Base-by-base conservation (phyloP, 2,797 vertebrate species). In the Eospalax fontanierii region DNA sequence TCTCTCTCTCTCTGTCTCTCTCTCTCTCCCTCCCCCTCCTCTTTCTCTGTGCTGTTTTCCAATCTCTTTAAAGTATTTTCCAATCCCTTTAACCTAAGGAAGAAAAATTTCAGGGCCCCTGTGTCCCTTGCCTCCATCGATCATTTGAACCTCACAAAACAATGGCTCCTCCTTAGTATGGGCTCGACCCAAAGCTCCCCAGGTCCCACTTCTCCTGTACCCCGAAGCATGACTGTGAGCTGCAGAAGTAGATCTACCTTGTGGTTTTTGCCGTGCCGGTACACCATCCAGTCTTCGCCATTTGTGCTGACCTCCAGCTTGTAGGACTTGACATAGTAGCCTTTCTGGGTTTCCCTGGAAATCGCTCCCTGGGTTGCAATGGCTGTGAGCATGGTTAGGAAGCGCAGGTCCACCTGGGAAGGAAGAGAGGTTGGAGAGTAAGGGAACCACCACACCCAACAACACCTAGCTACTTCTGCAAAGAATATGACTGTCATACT, bases 201-300 rank as follows among this genome's bases (percentile, higher is more conserved):
- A 6, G 1, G 15, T 22, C 75, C 68, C 71, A 83, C 40, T 65
- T 16, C 16, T 40, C 68, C 59, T 6, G 28, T 9, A 5, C 78
- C 21, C 6, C 43, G 35, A 59, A 38, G 73, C 0, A 4, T 16
- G 26, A 40, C 76, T 33, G 19, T 6, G 38, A 54, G 92, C 38
- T 4, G 76, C 54, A 86, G 18, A 70, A 93, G 66, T 6, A 65
- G 22, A 28, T 92, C 97, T 98, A 99, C 99, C 99, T 99, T 99
- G 70, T 99, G 99, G 98, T 99, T 99, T 98, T 99, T 99, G 98
- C 99, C 99, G 0, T 99, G 99, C 40, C 99, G 98, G 98, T 99
- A 99, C 95, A 99, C 98, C 99, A 99, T 99, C 99, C 99, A 99
- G 98, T 99, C 99, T 96, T 99, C 99, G 1, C 99, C 99, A 0